Evolutionary conservation across 2,113 vertebrate genomes (phyloP).

Genomic region (Aspidoscelis tigris): DNA sequence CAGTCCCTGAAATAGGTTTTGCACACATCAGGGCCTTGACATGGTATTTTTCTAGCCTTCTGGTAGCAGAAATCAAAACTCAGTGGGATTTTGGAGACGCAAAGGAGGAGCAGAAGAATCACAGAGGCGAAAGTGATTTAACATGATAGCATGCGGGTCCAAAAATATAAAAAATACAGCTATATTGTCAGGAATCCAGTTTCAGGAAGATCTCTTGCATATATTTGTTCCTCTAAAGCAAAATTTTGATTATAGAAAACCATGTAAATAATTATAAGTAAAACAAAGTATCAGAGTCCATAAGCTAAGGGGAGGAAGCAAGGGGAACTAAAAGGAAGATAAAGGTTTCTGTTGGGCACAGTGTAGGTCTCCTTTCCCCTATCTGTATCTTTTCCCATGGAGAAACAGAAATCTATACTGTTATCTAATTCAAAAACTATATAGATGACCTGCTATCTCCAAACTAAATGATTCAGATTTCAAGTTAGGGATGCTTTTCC

Average conservation of each 20-base stretch:
- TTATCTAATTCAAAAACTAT: background rate
- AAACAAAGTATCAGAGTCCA: background rate
- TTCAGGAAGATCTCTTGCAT: background rate
- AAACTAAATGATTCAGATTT: background rate
- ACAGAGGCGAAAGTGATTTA: background rate
- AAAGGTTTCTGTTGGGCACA: background rate
- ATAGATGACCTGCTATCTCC: background rate
- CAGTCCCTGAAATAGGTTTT: background rate
- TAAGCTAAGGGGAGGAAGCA: too few relatives aligned
- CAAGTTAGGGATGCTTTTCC: background rate
- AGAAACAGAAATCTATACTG: too few relatives aligned
- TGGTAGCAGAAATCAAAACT: background rate
- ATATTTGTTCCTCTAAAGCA: too few relatives aligned
- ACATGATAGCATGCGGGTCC: background rate
- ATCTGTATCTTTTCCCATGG: background rate
- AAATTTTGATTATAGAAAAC: too few relatives aligned
- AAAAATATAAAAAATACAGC: background rate
- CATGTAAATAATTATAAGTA: too few relatives aligned
- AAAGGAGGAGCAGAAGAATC: background rate
- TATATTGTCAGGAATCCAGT: background rate
- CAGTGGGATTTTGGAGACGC: too few relatives aligned
- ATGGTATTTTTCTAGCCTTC: background rate
- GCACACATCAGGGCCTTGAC: background rate
- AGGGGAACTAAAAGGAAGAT: background rate
- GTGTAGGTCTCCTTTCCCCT: too few relatives aligned